Evolutionary conservation across 2,113 vertebrate genomes (phyloP).

Genomic region (Erpornis zantholeuca): DNA sequence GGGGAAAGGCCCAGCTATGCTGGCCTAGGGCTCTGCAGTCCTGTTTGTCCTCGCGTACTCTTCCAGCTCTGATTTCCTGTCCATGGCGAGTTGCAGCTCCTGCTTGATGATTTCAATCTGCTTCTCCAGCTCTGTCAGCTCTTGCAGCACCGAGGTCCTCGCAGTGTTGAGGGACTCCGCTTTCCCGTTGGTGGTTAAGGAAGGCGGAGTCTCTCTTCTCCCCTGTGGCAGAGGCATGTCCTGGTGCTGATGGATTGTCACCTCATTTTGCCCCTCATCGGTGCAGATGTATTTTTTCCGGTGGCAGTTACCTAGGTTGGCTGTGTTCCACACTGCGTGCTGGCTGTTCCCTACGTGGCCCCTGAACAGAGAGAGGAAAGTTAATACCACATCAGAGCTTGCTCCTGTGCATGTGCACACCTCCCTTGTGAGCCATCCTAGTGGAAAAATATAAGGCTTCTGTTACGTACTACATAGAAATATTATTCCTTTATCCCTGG

Average conservation of each 20-base stretch:
- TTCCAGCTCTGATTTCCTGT: conserved; percentile 91
- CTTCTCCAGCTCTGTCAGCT: conserved; percentile 89
- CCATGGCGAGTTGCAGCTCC: conserved; percentile 91
- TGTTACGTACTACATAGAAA: not conserved
- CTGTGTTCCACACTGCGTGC: conserved; percentile 82
- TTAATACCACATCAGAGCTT: not conserved
- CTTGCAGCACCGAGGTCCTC: conserved; percentile 82
- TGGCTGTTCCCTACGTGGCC: conserved; percentile 84
- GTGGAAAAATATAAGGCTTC: not conserved
- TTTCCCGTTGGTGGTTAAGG: conserved; percentile 86
- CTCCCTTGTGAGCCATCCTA: not conserved
- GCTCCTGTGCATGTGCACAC: not conserved
- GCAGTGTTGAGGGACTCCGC: conserved; percentile 78
- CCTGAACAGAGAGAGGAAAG: conserved; percentile 69
- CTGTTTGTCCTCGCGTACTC: conserved; percentile 86
- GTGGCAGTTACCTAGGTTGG: conserved; percentile 77
- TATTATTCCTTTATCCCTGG: not conserved
- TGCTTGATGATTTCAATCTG: conserved; percentile 92
- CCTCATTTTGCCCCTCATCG: conserved; percentile 78
- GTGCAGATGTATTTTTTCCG: conserved; percentile 74
- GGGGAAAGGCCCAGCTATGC: not conserved
- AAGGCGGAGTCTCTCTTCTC: conserved; percentile 75
- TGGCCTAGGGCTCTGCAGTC: conserved; percentile 73
- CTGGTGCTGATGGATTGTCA: conserved; percentile 73
- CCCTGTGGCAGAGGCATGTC: conserved; percentile 77